Percentiles rank a stretch among this genome's conserved stretches.
These are phyloP conservation scores for Microcebus lehilahytsara DNA, from an alignment of 2,113 vertebrate species.

Conservation along the genomic window DNA sequence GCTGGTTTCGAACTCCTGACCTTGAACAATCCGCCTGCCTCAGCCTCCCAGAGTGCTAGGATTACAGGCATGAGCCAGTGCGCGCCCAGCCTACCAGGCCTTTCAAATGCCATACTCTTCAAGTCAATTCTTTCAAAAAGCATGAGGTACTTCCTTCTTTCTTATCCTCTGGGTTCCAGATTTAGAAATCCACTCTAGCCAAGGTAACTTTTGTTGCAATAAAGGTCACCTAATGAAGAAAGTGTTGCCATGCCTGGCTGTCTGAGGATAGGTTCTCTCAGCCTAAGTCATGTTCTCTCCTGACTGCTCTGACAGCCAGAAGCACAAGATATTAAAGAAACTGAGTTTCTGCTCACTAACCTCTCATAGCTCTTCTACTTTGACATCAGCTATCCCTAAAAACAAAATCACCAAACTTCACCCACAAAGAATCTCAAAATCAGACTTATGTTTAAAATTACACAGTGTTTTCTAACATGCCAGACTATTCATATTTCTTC, in stretches of 20 bases:
- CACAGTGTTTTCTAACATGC: constrained; percentile 21
- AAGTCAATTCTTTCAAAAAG: constrained; percentile 1
- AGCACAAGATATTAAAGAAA: neutral
- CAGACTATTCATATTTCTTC: neutral
- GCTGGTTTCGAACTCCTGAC: too few species aligned
- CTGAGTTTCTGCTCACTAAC: neutral
- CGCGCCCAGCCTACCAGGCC: too few species aligned
- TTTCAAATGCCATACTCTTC: neutral
- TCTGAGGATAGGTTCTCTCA: neutral
- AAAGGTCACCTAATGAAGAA: neutral
- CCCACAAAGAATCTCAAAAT: neutral
- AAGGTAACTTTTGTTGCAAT: neutral
- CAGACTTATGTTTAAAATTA: neutral
- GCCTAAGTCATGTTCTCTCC: neutral
- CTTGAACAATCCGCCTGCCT: too few species aligned
- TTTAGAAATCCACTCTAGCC: neutral
- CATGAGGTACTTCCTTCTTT: neutral
- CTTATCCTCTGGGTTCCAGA: neutral
- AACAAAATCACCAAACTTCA: constrained; percentile 14
- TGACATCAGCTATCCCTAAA: neutral
- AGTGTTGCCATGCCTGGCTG: neutral
- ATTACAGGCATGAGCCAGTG: too few species aligned
- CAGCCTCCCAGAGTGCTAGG: too few species aligned
- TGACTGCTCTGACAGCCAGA: neutral
- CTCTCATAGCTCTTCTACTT: neutral